phyloP scores from a whole-genome alignment of 1,140 invertebrate genomes.

The Conus betulinus region DNA sequence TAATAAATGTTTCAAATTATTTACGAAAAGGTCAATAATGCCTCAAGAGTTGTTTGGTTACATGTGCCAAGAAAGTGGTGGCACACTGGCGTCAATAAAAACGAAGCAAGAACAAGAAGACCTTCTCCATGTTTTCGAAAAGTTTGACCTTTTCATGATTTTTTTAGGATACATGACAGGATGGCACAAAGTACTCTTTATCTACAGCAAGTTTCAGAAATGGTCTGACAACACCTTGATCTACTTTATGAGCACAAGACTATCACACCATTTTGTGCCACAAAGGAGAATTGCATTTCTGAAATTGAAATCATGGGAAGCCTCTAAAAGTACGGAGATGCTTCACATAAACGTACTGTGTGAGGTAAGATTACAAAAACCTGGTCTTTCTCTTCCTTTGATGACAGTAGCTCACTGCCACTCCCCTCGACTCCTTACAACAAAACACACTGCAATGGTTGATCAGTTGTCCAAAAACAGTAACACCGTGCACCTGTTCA shows the following conservation, averaged over 20 bases:
- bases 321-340: not conserved
- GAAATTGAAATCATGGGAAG: not conserved
- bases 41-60: too few species aligned
- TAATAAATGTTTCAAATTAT: not conserved
- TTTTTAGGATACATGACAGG: not conserved
- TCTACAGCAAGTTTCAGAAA: not conserved
- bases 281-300: not conserved
- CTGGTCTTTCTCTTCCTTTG: not conserved
- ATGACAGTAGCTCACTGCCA: not conserved
- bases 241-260: not conserved
- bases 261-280: not conserved
- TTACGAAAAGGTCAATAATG: too few species aligned
- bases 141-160: not conserved
- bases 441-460: not conserved
- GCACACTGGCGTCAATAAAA: not conserved
- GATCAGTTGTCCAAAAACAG: not conserved
- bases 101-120: not conserved
- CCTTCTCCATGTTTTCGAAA: not conserved
- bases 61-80: not conserved
- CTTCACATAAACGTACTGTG: not conserved
- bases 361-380: not conserved
- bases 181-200: not conserved
- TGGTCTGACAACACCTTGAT: not conserved
- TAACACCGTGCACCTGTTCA: not conserved
- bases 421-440: not conserved